These are phyloP conservation scores for Dryocosmus kuriphilus DNA, from an alignment of 2,888 invertebrate species.

Conservation along the genomic window DNA sequence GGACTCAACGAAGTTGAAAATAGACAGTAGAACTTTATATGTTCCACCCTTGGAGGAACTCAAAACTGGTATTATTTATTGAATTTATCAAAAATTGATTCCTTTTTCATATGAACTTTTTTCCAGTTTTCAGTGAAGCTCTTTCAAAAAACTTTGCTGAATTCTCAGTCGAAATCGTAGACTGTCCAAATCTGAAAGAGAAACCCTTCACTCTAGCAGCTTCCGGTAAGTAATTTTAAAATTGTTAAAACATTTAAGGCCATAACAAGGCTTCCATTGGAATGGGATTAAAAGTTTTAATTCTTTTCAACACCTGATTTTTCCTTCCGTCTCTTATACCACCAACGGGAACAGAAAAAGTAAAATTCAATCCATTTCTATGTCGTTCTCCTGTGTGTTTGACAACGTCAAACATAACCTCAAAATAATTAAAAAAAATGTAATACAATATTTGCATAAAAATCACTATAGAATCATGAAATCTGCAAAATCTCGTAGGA, in stretches of 20 bases:
- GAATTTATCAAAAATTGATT: background rate
- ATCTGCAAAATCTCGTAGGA: too few relatives aligned
- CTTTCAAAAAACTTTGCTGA: conserved; percentile 85
- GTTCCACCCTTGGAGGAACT: conserved; percentile 83
- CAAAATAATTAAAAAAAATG: too few relatives aligned
- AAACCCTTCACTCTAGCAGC: conserved; percentile 89
- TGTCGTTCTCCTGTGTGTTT: too few relatives aligned
- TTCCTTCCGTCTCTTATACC: too few relatives aligned
- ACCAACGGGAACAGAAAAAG: conserved; percentile 87
- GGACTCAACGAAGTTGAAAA: conserved; percentile 58
- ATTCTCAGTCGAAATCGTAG: conserved; percentile 86
- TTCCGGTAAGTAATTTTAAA: conserved; percentile 80
- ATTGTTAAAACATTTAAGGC: background rate
- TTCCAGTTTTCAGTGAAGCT: conserved; percentile 84
- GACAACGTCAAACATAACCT: too few relatives aligned
- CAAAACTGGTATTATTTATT: conserved; percentile 79
- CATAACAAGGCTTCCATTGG: background rate
- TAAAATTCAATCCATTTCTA: too few relatives aligned
- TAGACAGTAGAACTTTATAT: conserved; percentile 62
- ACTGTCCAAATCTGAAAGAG: conserved; percentile 91
- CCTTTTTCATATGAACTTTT: conserved; percentile 6
- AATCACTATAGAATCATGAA: too few relatives aligned
- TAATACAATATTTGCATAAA: too few relatives aligned
- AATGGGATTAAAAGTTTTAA: too few relatives aligned
- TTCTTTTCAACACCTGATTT: too few relatives aligned